Conservation (phyloP, 2,113 vertebrate species). For the Centropus bengalensis region DNA sequence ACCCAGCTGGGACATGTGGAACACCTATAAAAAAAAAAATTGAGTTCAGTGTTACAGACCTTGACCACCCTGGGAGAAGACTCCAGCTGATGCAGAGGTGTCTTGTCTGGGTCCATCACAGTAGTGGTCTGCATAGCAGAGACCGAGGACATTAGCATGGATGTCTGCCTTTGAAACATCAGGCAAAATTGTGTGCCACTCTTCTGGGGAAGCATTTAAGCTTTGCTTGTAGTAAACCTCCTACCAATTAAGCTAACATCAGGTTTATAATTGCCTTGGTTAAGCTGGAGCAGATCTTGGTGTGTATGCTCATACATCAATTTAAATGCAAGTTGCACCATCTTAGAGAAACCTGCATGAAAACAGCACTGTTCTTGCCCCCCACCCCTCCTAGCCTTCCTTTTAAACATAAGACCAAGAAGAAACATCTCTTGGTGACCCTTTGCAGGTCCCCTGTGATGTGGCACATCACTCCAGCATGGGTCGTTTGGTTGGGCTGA, state of each 20-base stretch:
- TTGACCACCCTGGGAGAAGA: not conserved
- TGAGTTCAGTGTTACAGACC: not conserved
- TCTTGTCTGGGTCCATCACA: fast-evolving
- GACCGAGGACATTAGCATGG: not conserved
- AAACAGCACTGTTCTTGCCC: not conserved
- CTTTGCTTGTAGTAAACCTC: slow-evolving; percentile 5
- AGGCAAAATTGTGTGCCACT: not conserved
- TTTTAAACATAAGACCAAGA: not conserved
- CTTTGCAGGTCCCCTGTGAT: not conserved
- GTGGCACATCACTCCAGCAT: not conserved
- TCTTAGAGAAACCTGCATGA: not conserved
- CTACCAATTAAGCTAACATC: slow-evolving; percentile 29
- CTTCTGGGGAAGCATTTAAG: not conserved
- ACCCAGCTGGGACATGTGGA: fast-evolving
- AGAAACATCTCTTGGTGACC: not conserved
- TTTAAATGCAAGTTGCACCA: not conserved
- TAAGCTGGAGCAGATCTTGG: not conserved
- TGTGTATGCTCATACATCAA: not conserved
- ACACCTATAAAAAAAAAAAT: not conserved
- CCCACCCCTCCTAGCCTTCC: too few relatives aligned
- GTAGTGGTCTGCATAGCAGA: not conserved
- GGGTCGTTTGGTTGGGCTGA: fast-evolving
- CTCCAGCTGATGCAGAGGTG: not conserved
- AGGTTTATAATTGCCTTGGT: slow-evolving; percentile 55
- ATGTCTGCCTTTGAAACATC: not conserved